Conservation (phyloP, 2,113 vertebrate species). For the Planiliza haematocheilus region DNA sequence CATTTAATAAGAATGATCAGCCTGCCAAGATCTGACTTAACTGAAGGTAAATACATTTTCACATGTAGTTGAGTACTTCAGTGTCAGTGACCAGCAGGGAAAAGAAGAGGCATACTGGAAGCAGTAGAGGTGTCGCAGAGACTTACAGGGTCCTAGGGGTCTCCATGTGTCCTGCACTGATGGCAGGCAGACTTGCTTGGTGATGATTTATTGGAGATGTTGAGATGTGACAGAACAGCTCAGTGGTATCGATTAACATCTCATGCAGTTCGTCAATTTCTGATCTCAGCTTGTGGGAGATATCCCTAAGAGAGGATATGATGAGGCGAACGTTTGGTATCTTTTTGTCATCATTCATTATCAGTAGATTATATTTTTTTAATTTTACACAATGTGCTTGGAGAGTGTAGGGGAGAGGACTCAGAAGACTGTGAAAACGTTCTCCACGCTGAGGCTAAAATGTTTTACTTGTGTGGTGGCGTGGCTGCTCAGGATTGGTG, state of each 20-base stretch:
- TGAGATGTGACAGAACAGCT: neutral
- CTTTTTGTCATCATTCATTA: neutral
- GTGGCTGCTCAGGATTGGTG: too few relatives aligned
- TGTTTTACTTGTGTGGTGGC: too few relatives aligned
- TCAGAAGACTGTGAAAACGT: neutral
- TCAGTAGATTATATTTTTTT: neutral
- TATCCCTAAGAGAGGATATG: neutral
- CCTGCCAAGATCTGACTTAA: too few relatives aligned
- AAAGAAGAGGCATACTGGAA: too few relatives aligned
- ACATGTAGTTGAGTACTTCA: too few relatives aligned
- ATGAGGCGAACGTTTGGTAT: neutral
- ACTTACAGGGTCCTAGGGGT: too few relatives aligned
- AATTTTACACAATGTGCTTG: neutral
- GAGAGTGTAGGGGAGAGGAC: neutral
- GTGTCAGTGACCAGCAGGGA: too few relatives aligned
- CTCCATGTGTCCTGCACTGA: too few relatives aligned
- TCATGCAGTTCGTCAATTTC: neutral
- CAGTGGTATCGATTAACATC: neutral
- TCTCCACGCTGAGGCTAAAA: too few relatives aligned
- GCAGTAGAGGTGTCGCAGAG: too few relatives aligned
- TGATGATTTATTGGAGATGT: neutral
- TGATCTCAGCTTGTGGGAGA: neutral
- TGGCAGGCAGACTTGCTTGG: constrained; percentile 1
- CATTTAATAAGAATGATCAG: too few relatives aligned
- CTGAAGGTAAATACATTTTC: too few relatives aligned